These are phyloP conservation scores for Drosophila ercepeae DNA, from an alignment of 1,140 invertebrate genomes.

Conservation along the genomic window DNA sequence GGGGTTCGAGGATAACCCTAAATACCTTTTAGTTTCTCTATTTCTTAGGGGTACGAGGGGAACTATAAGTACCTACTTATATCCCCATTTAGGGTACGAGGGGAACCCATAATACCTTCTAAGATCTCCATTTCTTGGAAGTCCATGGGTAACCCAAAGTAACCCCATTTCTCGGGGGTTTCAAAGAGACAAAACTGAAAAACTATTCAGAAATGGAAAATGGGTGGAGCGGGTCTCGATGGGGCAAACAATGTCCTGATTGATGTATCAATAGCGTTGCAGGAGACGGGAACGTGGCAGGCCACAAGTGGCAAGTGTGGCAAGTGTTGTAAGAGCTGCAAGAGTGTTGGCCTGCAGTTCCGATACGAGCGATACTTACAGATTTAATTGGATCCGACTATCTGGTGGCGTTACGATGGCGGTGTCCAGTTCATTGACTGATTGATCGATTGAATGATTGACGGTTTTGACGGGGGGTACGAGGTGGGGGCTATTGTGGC, in stretches of 20 bases:
- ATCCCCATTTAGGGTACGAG: no score
- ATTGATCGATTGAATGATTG: no score
- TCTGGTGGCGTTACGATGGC: neutral
- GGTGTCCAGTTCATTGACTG: conserved; percentile 3
- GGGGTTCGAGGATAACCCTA: no score
- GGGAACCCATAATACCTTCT: no score
- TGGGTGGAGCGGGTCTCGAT: neutral
- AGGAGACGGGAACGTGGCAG: neutral
- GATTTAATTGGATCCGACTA: conserved; percentile 5
- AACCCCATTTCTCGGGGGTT: no score
- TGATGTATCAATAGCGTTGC: neutral
- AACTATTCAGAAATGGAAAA: neutral
- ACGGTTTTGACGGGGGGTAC: no score
- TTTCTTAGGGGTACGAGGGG: no score
- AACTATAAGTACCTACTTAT: no score
- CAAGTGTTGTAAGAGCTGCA: neutral
- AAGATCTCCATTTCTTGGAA: no score
- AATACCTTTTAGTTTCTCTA: no score
- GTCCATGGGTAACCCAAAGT: no score
- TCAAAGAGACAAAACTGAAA: no score
- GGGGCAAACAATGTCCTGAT: neutral
- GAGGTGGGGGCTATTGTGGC: neutral
- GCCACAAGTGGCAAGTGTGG: neutral
- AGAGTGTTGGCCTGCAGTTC: neutral
- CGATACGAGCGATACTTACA: conserved; percentile 33